Base-by-base conservation (phyloP, 1,140 invertebrate genomes). In the Drosophila melanica region DNA sequence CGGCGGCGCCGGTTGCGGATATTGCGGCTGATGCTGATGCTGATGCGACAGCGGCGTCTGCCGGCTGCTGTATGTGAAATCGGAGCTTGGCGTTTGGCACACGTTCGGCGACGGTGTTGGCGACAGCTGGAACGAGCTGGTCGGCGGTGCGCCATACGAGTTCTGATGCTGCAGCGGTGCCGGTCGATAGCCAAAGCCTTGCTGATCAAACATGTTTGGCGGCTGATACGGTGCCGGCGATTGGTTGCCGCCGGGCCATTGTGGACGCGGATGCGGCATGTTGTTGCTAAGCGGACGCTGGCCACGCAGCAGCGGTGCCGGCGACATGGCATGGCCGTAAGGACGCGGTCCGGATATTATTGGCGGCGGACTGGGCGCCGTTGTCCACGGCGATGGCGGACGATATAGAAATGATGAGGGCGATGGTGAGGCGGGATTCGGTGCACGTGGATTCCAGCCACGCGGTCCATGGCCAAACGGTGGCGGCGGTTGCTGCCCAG, bases 301-400 rank as follows among this genome's bases (percentile, higher is more conserved):
- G 75, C 91, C 75, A 64, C 92, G 75, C 90, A 92, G 89, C 12
- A 79, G 55, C 4, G 93, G 91, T 42, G 95, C 92, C 42, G 95
- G 93, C 10, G 94, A 94, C 64, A 93, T 92, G 14, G 92, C 93
- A 67, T 93, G 94, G 70, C 64, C 90, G 37, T 82, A 90, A 11
- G 90, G 70, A 48, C 93, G 90, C 14, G 93, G 93, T 20, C 93
- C 94, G 18, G 93, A 94, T 58, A 94, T 94, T 33, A 94, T 92
- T 3, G 94, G 94, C 11, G 94, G 94, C 1, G 94, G 94, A 65
- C 91, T 91, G 18, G 91, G 90, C 55, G 91, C 91, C 48, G 82
- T 85, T 39, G 81, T 87, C 93, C 94, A 95, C 66, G 94, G 94
- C 41, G 94, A 95, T 4, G 94, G 93, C 11, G 94, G 94, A 42